Base-by-base conservation (phyloP, 2,888 invertebrate species). In the Osedax fenrisi region DNA sequence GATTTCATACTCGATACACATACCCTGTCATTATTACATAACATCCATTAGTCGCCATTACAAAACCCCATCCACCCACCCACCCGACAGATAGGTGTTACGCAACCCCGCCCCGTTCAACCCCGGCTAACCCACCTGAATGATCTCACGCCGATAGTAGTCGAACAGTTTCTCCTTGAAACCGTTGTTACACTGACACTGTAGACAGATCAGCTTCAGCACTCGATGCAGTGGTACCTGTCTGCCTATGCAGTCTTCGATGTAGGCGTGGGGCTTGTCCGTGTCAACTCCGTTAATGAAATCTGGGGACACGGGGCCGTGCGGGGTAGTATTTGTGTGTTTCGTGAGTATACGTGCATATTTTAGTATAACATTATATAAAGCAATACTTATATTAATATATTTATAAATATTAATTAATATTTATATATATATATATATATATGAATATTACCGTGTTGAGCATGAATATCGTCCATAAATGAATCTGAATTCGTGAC, bases 241-340 rank as follows among this genome's bases (percentile, higher is more conserved):
- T 80, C 90, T 90, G 0, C 92, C 91, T 76, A 97, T 94, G 80
- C 91, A 88, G 82, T 94, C 92, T 85, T 97, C 97, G 76, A 98
- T 93, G 82, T 90, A 92, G 0, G 91, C 86, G 83, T 91, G 90
- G 0, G 90, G 87, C 84, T 91, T 92, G 80, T 97, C 97, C 1
- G 92, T 91, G 80, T 95, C 94, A 23, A 92, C 89, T 76, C 93
- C 92, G 82, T 93, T 82, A 70, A 81, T 81, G 79, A 97, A 90
- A 81, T 96, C 95, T 86, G 79, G 2, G n/a, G n/a, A n/a, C n/a
- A n/a, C n/a, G n/a, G n/a, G 17, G 10, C 10, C 10, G 10, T 56
- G 56, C 56, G 17, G 17, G 56, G 10, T 13, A 10, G 10, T 56
- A 13, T n/a, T 13, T n/a, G 17, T 10, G 56, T 56, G 10, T 10